Base-by-base conservation (phyloP, 1,140 invertebrate genomes). In the Euwallacea fornicatus region DNA sequence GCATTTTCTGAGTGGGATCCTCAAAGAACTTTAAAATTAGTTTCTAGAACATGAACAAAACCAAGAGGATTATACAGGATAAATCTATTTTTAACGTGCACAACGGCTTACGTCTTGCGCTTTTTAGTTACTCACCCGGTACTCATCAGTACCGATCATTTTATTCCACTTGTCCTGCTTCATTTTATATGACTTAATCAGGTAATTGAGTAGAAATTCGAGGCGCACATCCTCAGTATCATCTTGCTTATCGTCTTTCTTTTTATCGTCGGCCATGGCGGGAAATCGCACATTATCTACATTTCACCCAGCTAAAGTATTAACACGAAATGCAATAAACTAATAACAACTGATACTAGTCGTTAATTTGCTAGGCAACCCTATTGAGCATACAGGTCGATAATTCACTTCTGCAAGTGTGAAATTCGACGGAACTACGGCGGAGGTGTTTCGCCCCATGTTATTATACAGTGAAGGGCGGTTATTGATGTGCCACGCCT, bases 151-250 rank as follows among this genome's bases (percentile, higher is more conserved):
- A 67, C 82, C 83, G 76, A 92, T 86, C 87, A 94, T 88, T 82
- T 91, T 92, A 53, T 82, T 80, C 89, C 91, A 94, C 83, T 88
- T 90, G 62, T 94, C 92, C 53, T 85, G 81, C 83, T 93, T 93
- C 33, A 93, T 79, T 78, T 86, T 86, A 75, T 91, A 80, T 11
- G 89, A 86, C 78, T 88, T 89, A 47, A 77, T 78, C 11, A 83
- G 70, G 75, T 83, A 83, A 69, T 80, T 81, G 68, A 80, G 76
- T 7, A 82, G 67, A 66, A 81, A 83, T 60, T 79, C 78, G 16
- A 81, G 70, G 16, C 82, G 73, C 42, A 74, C 74, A 73, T 83
- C 83, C 33, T 78, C 78, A 4, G 66, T 73, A n/a, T 74, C 75
- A 13, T 76, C 74, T 2, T 70, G 61, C 68, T 73, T 71, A 8